Evolutionary conservation across 2,888 invertebrate species (phyloP).

Genomic region (Adelphocoris suturalis): DNA sequence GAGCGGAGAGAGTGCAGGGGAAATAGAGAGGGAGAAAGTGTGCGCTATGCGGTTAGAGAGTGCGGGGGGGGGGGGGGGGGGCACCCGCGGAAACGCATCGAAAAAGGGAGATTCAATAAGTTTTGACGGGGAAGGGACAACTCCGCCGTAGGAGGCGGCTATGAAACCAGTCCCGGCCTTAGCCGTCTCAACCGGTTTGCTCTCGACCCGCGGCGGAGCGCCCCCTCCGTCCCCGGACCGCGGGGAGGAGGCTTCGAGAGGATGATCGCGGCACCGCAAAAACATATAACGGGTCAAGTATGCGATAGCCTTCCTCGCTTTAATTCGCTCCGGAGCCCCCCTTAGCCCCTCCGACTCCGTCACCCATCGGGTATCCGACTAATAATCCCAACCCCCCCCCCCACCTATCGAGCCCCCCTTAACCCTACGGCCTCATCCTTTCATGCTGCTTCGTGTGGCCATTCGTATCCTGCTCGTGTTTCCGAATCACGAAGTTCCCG

Average conservation of each 20-base stretch:
- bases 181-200: constrained; percentile 51
- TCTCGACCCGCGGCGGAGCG: background rate
- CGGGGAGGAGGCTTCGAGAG: constrained; percentile 36
- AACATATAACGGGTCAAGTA: constrained; percentile 62
- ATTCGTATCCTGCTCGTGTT: background rate
- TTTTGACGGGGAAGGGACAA: constrained; percentile 50
- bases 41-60: background rate
- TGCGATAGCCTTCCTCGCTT: constrained; percentile 60
- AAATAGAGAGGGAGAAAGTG: too few species aligned
- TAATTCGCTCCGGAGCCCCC: constrained; percentile 37
- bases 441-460: background rate
- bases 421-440: background rate
- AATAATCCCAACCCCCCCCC: background rate
- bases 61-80: background rate
- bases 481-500: background rate
- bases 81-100: background rate
- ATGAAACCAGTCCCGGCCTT: constrained; percentile 41
- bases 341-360: background rate
- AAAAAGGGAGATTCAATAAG: constrained; percentile 49
- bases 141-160: constrained; percentile 14
- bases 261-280: constrained; percentile 62
- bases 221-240: background rate
- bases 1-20: too few species aligned
- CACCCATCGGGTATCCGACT: constrained; percentile 21
- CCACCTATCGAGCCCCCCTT: background rate